Base-by-base conservation (phyloP, 2,113 vertebrate species). In the Chloroceryle aenea region DNA sequence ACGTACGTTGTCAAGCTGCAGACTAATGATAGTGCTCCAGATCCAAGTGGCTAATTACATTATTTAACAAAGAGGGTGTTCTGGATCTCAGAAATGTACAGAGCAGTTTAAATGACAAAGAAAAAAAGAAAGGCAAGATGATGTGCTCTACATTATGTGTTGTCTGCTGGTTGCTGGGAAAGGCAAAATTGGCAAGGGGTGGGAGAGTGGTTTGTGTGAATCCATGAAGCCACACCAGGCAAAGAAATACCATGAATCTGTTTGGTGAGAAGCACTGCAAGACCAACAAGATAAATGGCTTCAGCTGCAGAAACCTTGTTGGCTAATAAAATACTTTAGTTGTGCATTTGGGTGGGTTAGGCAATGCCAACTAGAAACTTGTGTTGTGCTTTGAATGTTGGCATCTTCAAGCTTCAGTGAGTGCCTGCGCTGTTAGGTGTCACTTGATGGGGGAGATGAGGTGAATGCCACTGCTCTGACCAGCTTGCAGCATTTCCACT, bases 1-100 rank as follows among this genome's bases (percentile, higher is more conserved):
- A 15, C 55, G 56, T 69, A 27, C 25, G 14, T 30, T 89, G 74
- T 94, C 62, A 53, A 17, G 13, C 72, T 69, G 75, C 66, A 94
- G 63, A 32, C 79, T 93, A 78, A 95, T 83, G 77, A 81, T 21
- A 85, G 76, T 15, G 42, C 85, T 68, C 89, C 75, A 63, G 83
- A 95, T 97, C 95, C 95, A 96, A 96, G 90, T 29, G 43, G 67
- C 81, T 97, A 93, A 97, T 95, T 94, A 78, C 42, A 22, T 97
- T 83, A 74, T 79, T 97, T 67, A 61, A 48, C 88, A 66, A 86
- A 79, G 80, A 89, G 87, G 71, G 77, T 83, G 69, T 69, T 87
- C 82, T 96, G 95, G 58, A 95, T 87, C 56, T 74, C 84, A 79
- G 63, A 96, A 63, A 93, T 58, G 52, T 87, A 91, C 56, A 56